Percentiles rank a stretch among this genome's conserved stretches.
These are phyloP conservation scores for Dicyrtoma fusca DNA, from an alignment of 2,888 invertebrate genomes.

Conservation along the genomic window DNA sequence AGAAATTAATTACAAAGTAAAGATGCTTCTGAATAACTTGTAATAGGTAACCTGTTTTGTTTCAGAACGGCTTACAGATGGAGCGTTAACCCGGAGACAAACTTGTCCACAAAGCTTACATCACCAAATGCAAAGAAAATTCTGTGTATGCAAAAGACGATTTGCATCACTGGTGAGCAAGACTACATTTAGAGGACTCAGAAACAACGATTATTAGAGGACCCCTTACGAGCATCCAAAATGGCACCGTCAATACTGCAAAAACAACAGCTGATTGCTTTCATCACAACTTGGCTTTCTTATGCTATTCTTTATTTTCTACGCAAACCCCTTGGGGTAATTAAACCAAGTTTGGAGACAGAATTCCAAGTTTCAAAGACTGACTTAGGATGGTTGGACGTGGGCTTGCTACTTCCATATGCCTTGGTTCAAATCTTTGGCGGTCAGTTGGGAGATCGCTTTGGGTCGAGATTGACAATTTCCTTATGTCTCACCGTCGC, in stretches of 20 bases:
- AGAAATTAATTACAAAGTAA: too few relatives aligned
- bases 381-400: constrained; percentile 61
- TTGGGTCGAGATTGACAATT: constrained; percentile 61
- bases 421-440: constrained; percentile 60
- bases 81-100: too few relatives aligned
- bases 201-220: too few relatives aligned
- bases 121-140: too few relatives aligned
- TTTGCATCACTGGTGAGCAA: background rate
- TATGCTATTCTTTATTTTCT: constrained; percentile 60
- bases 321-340: constrained; percentile 62
- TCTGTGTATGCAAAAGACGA: background rate
- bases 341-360: constrained; percentile 61
- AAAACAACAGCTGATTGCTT: constrained; percentile 51
- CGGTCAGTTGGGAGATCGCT: constrained; percentile 60
- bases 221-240: background rate
- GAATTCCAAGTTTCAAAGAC: constrained; percentile 59
- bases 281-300: constrained; percentile 56
- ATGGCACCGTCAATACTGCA: constrained; percentile 51
- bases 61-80: too few relatives aligned
- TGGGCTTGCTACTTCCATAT: constrained; percentile 62
- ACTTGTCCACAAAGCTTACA: too few relatives aligned
- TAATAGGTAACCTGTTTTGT: too few relatives aligned
- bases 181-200: background rate
- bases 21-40: too few relatives aligned
- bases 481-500: constrained; percentile 60